Evolutionary conservation across 2,797 vertebrate species (phyloP), one percentile per base, ranked within the genome.

Genomic region (Enteromius viviparus): DNA sequence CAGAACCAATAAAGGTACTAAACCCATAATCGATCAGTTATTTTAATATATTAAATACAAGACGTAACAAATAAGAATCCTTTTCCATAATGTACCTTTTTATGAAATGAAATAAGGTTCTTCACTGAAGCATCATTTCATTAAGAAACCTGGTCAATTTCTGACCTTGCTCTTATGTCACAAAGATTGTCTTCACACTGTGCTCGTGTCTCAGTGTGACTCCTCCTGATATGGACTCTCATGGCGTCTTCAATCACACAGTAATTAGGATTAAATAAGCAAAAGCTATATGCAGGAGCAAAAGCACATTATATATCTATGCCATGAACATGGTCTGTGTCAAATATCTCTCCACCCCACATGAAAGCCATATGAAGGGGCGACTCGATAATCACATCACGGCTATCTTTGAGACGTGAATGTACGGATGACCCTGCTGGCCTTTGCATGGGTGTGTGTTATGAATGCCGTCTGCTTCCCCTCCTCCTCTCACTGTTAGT

Each of bases 401-500:
- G 62, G 3, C 65, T 19, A 75, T 69, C 51, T 64, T 74, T 76
- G 81, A 55, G 62, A 82, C 15, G 10, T 37, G 23, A 75, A 29
- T 51, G 70, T 62, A 34, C 3, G 29, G 53, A 51, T 75, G 70
- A 66, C 80, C 80, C 80, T 10, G 45, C 21, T 29, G 9, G 15
- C 80, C 60, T 82, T 53, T 64, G 29, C 80, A 74, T 51, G 23
- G 53, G 85, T 55, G 53, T 68, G 60, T 79, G 65, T 86, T 78
- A 60, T 72, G 60, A 77, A 82, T 23, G 58, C 45, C 75, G 88
- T 71, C 60, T 51, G 66, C 8, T 51, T 29, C 34, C 62, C 79
- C 80, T 70, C 90, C 80, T 29, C 71, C 65, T 42, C 68, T 49
- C 83, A 21, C 78, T 83, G 91, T 92, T 86, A 94, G 93, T 95